Evolutionary conservation across 92 coral and sea anemone genomes (phyloP), one percentile per base, ranked within the genome.

Genomic region (Epizoanthus illoricatus): DNA sequence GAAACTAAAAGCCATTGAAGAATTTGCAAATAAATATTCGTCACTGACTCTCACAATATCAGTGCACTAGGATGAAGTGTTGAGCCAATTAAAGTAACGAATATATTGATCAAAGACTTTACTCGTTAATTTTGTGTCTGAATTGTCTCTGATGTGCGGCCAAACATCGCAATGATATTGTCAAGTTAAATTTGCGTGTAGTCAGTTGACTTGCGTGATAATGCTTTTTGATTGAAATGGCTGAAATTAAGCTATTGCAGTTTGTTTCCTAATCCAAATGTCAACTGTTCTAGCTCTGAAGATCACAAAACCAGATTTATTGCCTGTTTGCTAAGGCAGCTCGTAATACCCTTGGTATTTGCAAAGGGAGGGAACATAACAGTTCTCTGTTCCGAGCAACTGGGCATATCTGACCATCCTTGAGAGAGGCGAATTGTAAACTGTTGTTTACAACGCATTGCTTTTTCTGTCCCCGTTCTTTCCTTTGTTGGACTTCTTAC

Each of bases 241-340:
- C 52, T 67, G 52, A 67, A 67, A 67, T 33, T 15, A 68, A 68
- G 12, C 73, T 16, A 68, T 43, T 16, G 49, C 73, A 15, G 49
- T 68, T 68, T 68, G n/a, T 68, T 68, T 16, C 40, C 8, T 68
- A 68, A 68, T 68, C 45, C 45, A 33, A 68, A 68, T 39, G 42
- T 43, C 73, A 68, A 68, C 49, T 68, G 23, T 19, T 18, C 20
- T 18, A 68, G 73, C 16, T 39, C n/a, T 68, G 28, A 68, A 13
- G n/a, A 5, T 41, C 21, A 68, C 52, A 68, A 39, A 68, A 68
- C 17, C 19, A 24, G 73, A 68, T 40, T 68, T 68, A 68, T 39
- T 19, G 52, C 73, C 73, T 68, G 73, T 68, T 68, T 68, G 11
- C 28, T 64, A 68, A 39, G 49, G 19, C 43, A 33, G 73, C 49